Evolutionary conservation across 1,140 invertebrate genomes (phyloP), one percentile per base, ranked within the genome.

Genomic region (Ruditapes philippinarum): DNA sequence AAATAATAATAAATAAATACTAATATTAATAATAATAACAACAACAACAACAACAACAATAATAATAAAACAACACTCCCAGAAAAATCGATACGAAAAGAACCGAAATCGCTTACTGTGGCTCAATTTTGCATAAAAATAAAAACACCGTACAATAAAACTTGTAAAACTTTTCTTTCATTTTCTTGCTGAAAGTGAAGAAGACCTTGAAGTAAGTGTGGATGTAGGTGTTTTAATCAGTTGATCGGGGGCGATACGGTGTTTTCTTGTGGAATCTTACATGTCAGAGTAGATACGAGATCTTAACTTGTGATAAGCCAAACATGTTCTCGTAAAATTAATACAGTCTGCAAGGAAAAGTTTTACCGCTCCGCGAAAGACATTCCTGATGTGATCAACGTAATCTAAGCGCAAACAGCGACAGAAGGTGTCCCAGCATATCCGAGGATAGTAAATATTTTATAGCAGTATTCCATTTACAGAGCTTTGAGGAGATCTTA

Each of bases 341-440:
- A 70, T 70, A 70, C 65, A 70, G 65, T 70, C 65, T 38, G 65
- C 25, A 33, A 70, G 65, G 22, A 70, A 70, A 70, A 45, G 33
- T 70, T 70, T 5, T 28, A 62, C 25, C 22, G 3, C 14, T 28
- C 7, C 19, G 7, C 51, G 4, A 7, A n/a, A 28, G 28, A n/a
- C 14, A 62, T n/a, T 28, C 51, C 28, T 9, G 5, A 7, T 62
- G 57, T 62, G 28, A 28, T 7, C 57, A 62, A 4, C 25, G 9
- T 28, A 28, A 62, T n/a, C n/a, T n/a, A n/a, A n/a, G n/a, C n/a
- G n/a, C n/a, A n/a, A n/a, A n/a, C n/a, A n/a, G n/a, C n/a, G n/a
- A n/a, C n/a, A n/a, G n/a, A n/a, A n/a, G n/a, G n/a, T n/a, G n/a
- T n/a, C n/a, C n/a, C n/a, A n/a, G n/a, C n/a, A n/a, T n/a, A n/a